A percentile compares a stretch with the other conserved stretches of the same genome.
These are phyloP conservation scores for Sciurus niger DNA, from an alignment of 2,113 vertebrate genomes.

Conservation along the genomic window DNA sequence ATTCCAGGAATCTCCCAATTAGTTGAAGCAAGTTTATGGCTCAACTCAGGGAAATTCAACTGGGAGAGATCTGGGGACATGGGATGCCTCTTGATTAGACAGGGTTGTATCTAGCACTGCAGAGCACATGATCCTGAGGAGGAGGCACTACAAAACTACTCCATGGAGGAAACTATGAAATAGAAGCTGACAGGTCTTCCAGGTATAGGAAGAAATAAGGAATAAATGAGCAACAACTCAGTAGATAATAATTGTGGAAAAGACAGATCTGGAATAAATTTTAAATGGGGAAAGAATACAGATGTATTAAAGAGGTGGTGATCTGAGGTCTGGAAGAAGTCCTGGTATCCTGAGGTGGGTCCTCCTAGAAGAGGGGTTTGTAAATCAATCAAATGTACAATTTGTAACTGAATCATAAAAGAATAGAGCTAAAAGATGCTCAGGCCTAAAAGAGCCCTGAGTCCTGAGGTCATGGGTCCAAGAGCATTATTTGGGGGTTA, in stretches of 20 bases:
- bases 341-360: background rate
- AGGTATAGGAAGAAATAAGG: background rate
- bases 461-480: background rate
- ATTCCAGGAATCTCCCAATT: background rate
- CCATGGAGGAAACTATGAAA: background rate
- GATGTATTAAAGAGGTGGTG: background rate
- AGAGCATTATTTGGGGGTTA: background rate
- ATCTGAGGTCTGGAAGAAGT: background rate
- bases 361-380: background rate
- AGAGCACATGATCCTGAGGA: background rate
- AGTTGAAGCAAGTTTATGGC: background rate
- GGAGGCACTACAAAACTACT: background rate
- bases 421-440: background rate
- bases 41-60: background rate
- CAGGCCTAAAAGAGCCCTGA: background rate
- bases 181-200: background rate
- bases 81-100: background rate
- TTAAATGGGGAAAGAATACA: background rate
- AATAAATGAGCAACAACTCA: background rate
- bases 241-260: background rate
- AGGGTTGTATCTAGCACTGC: background rate
- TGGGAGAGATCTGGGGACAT: background rate
- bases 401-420: background rate
- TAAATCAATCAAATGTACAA: background rate
- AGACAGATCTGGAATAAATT: background rate